These are phyloP conservation scores for Ormyrus pomaceus DNA, from an alignment of 2,888 invertebrate genomes.

Conservation along the genomic window DNA sequence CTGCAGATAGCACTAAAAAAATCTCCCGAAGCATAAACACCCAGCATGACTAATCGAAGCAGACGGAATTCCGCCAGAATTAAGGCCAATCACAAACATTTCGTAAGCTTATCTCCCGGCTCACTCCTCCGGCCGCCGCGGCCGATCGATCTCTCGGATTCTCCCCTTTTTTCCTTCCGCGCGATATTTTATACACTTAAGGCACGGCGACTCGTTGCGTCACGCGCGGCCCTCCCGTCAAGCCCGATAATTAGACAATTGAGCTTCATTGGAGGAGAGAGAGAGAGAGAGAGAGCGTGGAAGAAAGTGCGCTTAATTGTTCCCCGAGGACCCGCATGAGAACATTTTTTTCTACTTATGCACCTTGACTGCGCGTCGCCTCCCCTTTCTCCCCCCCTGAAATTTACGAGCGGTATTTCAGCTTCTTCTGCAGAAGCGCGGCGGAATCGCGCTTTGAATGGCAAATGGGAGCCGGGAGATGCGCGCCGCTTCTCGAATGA, in stretches of 20 bases:
- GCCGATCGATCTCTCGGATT: not conserved
- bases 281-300: not conserved
- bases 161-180: not conserved
- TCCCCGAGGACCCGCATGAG: slow-evolving; percentile 27
- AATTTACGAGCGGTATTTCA: too few relatives aligned
- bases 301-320: not conserved
- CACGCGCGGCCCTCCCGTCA: slow-evolving; percentile 8
- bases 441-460: too few relatives aligned
- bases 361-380: not conserved
- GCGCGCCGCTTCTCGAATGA: too few relatives aligned
- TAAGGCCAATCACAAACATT: slow-evolving; percentile 28
- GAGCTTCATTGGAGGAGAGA: slow-evolving; percentile 19
- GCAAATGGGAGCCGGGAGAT: too few relatives aligned
- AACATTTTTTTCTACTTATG: not conserved
- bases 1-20: not conserved
- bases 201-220: too few relatives aligned
- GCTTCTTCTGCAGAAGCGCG: too few relatives aligned
- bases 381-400: too few relatives aligned
- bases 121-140: too few relatives aligned
- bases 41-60: slow-evolving; percentile 19
- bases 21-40: slow-evolving; percentile 6
- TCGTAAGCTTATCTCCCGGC: slow-evolving; percentile 8
- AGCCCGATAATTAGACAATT: slow-evolving; percentile 43
- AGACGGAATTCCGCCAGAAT: slow-evolving; percentile 26
- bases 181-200: not conserved